Evolutionary conservation across 2,797 vertebrate genomes (phyloP), one percentile per base, ranked within the genome.

Genomic region (Gobio occitaniae): DNA sequence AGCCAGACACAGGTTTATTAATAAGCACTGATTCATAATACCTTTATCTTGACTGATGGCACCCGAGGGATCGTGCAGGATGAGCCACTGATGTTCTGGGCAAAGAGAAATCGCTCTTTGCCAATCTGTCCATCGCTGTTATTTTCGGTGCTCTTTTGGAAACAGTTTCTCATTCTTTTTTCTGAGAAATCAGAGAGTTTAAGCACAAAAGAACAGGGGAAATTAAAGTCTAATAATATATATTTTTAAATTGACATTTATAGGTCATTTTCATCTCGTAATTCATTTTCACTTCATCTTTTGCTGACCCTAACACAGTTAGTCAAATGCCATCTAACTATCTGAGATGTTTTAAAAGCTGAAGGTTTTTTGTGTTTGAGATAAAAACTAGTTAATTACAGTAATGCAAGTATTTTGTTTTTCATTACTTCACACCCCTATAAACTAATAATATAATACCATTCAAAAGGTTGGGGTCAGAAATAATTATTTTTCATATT

Each of bases 81-180:
- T 41, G 38, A 56, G 8, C 32, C 2, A 21, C 19, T 9, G 32
- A 69, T 80, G 25, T 70, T 80, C 13, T 54, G 78, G 52, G 74
- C 6, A 4, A 63, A 17, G 76, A 78, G 13, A 47, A 47, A 63
- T 17, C 36, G 48, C 12, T 15, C 44, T 50, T 56, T 48, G 78
- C 84, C 79, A 76, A 77, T 56, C 38, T 78, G 69, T 71, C 41
- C 54, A 48, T 82, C 41, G 21, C 25, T 13, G 0, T 69, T 70
- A 29, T 41, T 56, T 54, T 59, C 9, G 4, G n/a, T 12, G 32
- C 59, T 74, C 69, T 56, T 36, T 80, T 56, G 50, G 56, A 63
- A 65, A 17, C 4, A 15, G 13, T 52, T 80, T 72, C 59, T 54
- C n/a, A 0, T 11, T 70, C 52, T 19, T 50, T 59, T 59, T 25